Evolutionary conservation across 2,888 invertebrate species (phyloP).

Genomic region (Galerucella pusilla): DNA sequence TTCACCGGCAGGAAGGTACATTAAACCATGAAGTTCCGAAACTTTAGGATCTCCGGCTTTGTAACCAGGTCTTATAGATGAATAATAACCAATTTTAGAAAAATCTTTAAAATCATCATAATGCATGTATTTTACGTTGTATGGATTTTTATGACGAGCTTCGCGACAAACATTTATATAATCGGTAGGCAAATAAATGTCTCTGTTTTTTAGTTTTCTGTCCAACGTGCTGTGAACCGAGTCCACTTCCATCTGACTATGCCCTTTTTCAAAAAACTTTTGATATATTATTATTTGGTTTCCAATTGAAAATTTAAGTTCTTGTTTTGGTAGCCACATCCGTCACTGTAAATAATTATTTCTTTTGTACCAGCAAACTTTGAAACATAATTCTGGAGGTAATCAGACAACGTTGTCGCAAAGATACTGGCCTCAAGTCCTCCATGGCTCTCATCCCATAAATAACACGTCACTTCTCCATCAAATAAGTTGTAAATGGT

Average conservation of each 20-base stretch:
- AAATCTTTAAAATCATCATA: conserved; percentile 9
- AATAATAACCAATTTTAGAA: conserved; percentile 8
- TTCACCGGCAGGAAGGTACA: too few species aligned
- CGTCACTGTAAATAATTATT: too few species aligned
- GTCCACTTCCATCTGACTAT: too few species aligned
- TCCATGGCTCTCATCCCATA: conserved; percentile 4
- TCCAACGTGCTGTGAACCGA: too few species aligned
- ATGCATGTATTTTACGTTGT: conserved; percentile 22
- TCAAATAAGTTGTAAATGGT: too few species aligned
- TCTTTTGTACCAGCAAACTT: too few species aligned
- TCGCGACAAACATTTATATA: too few species aligned
- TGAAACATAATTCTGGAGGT: too few species aligned
- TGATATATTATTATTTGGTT: background rate
- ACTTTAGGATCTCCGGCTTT: conserved; percentile 20
- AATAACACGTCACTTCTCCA: too few species aligned
- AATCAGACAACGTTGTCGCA: too few species aligned
- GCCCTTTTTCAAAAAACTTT: too few species aligned
- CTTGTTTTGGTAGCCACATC: background rate
- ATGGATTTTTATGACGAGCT: background rate
- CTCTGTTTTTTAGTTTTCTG: too few species aligned
- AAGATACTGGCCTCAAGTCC: conserved; percentile 5
- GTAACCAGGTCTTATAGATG: conserved; percentile 4
- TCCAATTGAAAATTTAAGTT: background rate
- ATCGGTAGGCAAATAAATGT: background rate
- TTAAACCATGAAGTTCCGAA: background rate